Conservation (phyloP, 2,888 invertebrate genomes). For the Fragum fragum region DNA sequence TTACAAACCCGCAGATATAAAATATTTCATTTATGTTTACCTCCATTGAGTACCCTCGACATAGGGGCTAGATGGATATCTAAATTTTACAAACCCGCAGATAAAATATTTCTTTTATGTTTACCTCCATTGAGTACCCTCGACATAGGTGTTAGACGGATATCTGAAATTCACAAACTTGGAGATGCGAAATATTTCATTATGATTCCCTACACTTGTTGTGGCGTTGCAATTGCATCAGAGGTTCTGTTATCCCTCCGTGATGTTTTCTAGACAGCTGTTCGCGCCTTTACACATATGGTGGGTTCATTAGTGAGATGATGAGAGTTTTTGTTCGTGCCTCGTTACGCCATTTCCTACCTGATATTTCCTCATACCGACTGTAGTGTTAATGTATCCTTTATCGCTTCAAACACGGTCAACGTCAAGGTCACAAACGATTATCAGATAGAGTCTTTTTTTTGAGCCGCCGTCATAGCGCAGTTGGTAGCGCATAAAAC, state of each 20-base stretch:
- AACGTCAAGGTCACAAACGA: neutral
- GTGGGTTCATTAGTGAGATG: neutral
- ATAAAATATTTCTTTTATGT: too few species aligned
- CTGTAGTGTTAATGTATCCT: neutral
- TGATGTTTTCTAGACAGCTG: neutral
- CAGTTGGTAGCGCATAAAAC: too few species aligned
- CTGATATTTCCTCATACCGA: slow-evolving; percentile 1
- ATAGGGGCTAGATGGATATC: too few species aligned
- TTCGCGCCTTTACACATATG: neutral
- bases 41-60: too few species aligned
- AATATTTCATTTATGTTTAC: too few species aligned
- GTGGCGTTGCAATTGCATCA: neutral
- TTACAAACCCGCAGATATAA: too few species aligned
- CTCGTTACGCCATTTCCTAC: neutral
- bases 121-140: too few species aligned
- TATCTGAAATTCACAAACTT: too few species aligned
- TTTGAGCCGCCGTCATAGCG: too few species aligned
- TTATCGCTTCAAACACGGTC: neutral
- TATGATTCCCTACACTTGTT: neutral
- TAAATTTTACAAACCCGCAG: too few species aligned
- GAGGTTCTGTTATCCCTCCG: neutral
- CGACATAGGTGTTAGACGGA: too few species aligned
- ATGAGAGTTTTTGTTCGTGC: neutral
- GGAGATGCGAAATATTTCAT: too few species aligned
- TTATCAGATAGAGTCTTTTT: neutral